Evolutionary conservation across 53 echinoderm and acorn worm species (phyloP), one percentile per base, ranked within the genome.

Genomic region (Arbacia lixula): DNA sequence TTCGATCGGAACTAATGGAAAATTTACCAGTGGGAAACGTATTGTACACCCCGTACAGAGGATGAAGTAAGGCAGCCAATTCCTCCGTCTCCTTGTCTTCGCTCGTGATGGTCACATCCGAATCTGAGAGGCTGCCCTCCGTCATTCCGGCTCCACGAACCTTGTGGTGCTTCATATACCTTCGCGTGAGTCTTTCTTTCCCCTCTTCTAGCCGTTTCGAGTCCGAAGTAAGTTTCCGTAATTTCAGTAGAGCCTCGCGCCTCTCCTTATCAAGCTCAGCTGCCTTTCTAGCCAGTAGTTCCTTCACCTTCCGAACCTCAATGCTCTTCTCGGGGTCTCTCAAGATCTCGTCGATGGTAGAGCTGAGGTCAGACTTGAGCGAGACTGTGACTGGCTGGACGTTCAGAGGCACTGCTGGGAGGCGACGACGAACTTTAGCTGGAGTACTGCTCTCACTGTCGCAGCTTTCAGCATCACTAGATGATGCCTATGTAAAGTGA

Each of bases 381-480:
- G 87, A 84, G 27, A 54, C 67, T 5, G 90, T 82, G 19, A 87
- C 89, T 41, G 98, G 93, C 29, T 85, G 84, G 37, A 88, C 85
- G 57, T 90, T 90, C 46, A 87, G 76, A 12, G 98, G 98, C 12
- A 94, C 92, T 20, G 83, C 76, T 14, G 98, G 98, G 34, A 97
- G 90, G 20, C 92, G 88, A 53, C 98, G 76, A 40, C 92, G 85
- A 12, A 97, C 89, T 20, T 92, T 87, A n/a, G 84, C 83, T 21
- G 92, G 91, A 40, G 95, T 91, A 5, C 93, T 94, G 9, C 89
- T 86, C 58, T 97, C 98, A 74, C 94, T 94, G 63, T 97, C 98
- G 42, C 88, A 87, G 50, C 94, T 94, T 64, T 94, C 94, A 27
- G 91, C 90, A 46, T 97, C 98, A 71, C 98, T 95, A 12, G 93